Conservation (phyloP, 2,113 vertebrate genomes). For the Neodon shergylaensis region DNA sequence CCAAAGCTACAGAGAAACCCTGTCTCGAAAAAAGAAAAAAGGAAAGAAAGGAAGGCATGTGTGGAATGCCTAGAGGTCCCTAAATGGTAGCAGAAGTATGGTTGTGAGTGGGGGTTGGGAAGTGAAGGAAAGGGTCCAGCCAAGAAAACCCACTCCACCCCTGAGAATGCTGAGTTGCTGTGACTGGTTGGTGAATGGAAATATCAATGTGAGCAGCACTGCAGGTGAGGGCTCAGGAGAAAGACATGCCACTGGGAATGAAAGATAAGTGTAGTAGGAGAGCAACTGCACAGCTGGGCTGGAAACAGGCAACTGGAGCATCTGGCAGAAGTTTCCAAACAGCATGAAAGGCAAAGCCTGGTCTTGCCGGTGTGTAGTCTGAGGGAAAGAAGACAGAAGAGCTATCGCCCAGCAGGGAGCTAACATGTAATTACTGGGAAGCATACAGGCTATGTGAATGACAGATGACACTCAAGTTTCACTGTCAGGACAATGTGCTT, state of each 20-base stretch:
- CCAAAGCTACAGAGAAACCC: too few species aligned
- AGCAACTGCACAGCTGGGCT: too few species aligned
- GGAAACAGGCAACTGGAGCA: background rate
- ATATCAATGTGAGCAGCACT: background rate
- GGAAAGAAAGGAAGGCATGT: too few species aligned
- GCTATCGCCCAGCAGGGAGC: too few species aligned
- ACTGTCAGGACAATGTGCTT: background rate
- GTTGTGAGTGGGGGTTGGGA: background rate
- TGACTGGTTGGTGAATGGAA: background rate
- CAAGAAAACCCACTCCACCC: background rate
- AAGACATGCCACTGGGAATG: background rate
- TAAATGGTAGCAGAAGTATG: background rate
- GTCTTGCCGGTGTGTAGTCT: fast-evolving
- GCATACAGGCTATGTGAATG: too few species aligned
- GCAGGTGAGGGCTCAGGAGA: background rate
- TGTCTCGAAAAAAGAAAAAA: too few species aligned
- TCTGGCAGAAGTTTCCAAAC: background rate
- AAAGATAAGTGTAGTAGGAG: background rate
- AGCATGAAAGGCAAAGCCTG: background rate
- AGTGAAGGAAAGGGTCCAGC: background rate
- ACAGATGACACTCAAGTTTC: too few species aligned
- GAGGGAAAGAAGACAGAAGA: background rate
- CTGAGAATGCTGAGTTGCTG: fast-evolving
- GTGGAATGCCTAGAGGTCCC: background rate
- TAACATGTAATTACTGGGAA: too few species aligned